phyloP scores from a whole-genome alignment of 1,140 invertebrate species.

The Drosophila sproati region DNA sequence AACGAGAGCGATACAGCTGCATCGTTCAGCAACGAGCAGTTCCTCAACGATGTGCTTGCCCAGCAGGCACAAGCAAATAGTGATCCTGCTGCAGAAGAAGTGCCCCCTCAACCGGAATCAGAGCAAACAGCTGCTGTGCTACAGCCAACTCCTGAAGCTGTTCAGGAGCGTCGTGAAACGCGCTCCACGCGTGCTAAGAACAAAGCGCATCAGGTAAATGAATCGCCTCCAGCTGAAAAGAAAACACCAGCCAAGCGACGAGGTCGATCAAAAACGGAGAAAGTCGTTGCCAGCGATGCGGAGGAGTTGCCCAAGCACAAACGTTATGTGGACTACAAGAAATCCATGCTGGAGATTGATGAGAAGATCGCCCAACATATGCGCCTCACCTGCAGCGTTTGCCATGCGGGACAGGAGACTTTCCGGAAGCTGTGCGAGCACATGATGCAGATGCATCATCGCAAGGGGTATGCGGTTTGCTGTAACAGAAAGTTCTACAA shows the following conservation, averaged over 20 bases:
- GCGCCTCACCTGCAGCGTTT: conserved; percentile 73
- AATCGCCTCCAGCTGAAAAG: conserved; percentile 1
- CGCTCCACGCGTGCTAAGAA: conserved; percentile 53
- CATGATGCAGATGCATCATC: conserved; percentile 62
- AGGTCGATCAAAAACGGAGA: conserved; percentile 18
- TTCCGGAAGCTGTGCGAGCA: conserved; percentile 69
- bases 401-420: conserved; percentile 57
- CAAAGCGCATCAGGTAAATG: conserved; percentile 38
- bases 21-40: conserved; percentile 70
- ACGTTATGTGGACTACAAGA: conserved; percentile 61
- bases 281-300: not conserved
- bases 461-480: conserved; percentile 71
- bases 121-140: not conserved
- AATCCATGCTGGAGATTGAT: conserved; percentile 73
- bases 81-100: not conserved
- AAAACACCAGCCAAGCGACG: conserved; percentile 13
- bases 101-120: not conserved
- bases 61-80: conserved; percentile 21
- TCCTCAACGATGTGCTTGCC: conserved; percentile 54
- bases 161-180: conserved; percentile 55
- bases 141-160: not conserved
- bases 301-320: conserved; percentile 36
- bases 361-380: conserved; percentile 71
- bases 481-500: conserved; percentile 82
- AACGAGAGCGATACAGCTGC: conserved; percentile 22